Evolutionary conservation across 2,797 vertebrate species (phyloP).

Genomic region (Ataeniobius toweri): DNA sequence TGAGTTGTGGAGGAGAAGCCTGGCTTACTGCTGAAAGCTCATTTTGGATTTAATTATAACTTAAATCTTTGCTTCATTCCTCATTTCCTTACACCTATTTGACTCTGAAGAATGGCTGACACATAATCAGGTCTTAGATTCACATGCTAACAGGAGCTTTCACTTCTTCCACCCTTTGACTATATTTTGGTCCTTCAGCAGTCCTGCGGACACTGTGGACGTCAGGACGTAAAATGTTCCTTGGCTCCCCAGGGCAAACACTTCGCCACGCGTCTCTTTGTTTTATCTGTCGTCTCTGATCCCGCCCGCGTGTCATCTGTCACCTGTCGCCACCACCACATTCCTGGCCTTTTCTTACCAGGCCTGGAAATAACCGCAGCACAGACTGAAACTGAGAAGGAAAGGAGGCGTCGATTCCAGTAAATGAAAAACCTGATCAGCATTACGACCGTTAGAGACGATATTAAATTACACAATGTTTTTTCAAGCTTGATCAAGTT

Average conservation of each 20-base stretch:
- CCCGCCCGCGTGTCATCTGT: slow-evolving; percentile 11
- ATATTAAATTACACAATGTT: not conserved
- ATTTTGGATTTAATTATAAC: too few relatives aligned
- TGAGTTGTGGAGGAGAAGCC: too few relatives aligned
- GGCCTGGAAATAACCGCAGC: not conserved
- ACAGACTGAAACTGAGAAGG: not conserved
- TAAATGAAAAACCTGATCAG: not conserved
- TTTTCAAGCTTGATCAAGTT: not conserved
- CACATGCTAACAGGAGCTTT: too few relatives aligned
- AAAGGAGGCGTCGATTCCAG: not conserved
- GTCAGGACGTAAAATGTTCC: not conserved
- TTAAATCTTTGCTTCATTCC: too few relatives aligned
- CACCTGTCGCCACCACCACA: not conserved
- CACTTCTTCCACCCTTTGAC: too few relatives aligned
- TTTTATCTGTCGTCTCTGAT: not conserved
- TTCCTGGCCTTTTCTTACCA: slow-evolving; percentile 32
- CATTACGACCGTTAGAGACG: not conserved
- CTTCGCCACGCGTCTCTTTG: not conserved
- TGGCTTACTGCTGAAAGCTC: too few relatives aligned
- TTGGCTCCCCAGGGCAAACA: not conserved
- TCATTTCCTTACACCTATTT: too few relatives aligned
- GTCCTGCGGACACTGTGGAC: too few relatives aligned
- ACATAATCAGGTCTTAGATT: too few relatives aligned
- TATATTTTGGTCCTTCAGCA: not conserved
- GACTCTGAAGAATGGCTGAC: too few relatives aligned